Evolutionary conservation across 2,888 invertebrate genomes (phyloP).

Genomic region (Pristionchus arcanus): DNA sequence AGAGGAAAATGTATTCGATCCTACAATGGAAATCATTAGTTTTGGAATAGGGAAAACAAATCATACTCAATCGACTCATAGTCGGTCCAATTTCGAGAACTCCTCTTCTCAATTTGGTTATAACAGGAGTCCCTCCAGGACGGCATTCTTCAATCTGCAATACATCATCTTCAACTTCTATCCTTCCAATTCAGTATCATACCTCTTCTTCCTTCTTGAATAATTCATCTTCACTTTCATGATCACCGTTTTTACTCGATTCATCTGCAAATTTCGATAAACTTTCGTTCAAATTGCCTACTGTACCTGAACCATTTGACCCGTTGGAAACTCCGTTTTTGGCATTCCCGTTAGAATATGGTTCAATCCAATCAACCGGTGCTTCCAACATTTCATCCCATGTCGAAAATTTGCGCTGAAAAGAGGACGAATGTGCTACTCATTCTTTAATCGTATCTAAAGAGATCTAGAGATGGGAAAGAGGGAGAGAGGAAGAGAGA

Average conservation of each 20-base stretch:
- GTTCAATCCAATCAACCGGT: constrained; percentile 37
- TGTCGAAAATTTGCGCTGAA: background rate
- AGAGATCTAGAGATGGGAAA: background rate
- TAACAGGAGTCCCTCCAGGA: background rate
- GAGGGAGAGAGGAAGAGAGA: constrained; percentile 2
- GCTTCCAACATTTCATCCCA: constrained; percentile 38
- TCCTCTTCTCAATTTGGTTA: constrained; percentile 48
- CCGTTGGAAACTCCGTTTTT: constrained; percentile 32
- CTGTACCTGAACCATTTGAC: background rate
- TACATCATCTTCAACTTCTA: background rate
- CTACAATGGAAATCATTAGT: background rate
- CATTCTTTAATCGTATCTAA: constrained; percentile 32
- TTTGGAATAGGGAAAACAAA: background rate
- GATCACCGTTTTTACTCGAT: background rate
- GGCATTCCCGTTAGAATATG: background rate
- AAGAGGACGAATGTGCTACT: background rate
- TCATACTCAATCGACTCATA: constrained; percentile 39
- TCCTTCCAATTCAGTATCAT: background rate
- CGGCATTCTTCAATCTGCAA: constrained; percentile 31
- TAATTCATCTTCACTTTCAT: constrained; percentile 32
- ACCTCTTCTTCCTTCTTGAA: constrained; percentile 22
- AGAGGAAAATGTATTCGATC: constrained; percentile 22
- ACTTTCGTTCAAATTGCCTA: background rate
- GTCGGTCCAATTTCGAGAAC: constrained; percentile 53
- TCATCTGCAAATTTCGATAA: background rate